Conservation (phyloP, 2,888 invertebrate genomes). For the Dioctria linearis region DNA sequence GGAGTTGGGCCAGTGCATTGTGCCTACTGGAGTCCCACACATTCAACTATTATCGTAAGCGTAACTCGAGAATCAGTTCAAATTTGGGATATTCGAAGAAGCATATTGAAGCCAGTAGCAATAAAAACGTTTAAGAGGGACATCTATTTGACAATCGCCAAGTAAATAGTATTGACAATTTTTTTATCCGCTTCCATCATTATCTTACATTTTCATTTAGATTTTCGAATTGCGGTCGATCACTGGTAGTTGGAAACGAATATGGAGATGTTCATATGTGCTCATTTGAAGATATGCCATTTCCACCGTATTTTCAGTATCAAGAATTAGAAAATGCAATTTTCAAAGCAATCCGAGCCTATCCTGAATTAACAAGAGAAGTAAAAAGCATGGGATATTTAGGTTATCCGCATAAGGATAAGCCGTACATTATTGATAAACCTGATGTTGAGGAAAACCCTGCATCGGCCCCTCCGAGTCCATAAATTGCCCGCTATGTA, state of each 20-base stretch:
- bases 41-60: constrained; percentile 82
- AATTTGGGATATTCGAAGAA: constrained; percentile 85
- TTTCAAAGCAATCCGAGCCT: constrained; percentile 76
- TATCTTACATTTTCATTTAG: constrained; percentile 67
- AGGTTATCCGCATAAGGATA: constrained; percentile 31
- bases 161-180: constrained; percentile 19
- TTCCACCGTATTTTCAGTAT: constrained; percentile 79
- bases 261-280: constrained; percentile 79
- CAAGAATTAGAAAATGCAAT: constrained; percentile 78
- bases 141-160: constrained; percentile 55
- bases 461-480: no score
- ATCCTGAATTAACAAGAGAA: constrained; percentile 76
- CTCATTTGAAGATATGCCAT: constrained; percentile 82
- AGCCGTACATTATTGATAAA: background rate
- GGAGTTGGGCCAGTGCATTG: constrained; percentile 72
- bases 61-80: constrained; percentile 78
- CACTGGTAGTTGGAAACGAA: constrained; percentile 79
- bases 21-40: constrained; percentile 82
- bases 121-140: constrained; percentile 63
- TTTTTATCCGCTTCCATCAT: no score
- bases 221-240: constrained; percentile 79
- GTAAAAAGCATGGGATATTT: constrained; percentile 74
- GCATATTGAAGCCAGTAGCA: constrained; percentile 77
- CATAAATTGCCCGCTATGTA: no score
- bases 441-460: no score